Percentiles rank a stretch among this genome's conserved stretches.
Evolutionary conservation across 2,888 invertebrate genomes (phyloP).

Genomic region (Apotomis capreana): DNA sequence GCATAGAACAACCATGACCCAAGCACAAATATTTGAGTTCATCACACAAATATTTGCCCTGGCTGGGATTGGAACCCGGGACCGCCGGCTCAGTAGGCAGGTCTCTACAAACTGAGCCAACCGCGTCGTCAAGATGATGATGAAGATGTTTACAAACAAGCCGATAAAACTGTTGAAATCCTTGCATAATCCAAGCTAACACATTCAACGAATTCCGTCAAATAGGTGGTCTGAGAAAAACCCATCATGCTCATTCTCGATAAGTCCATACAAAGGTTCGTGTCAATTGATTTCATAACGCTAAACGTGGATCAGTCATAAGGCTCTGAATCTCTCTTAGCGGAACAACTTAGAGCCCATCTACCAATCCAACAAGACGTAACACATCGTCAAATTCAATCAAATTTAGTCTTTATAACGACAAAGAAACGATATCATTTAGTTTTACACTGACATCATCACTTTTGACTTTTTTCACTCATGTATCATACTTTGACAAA

Average conservation of each 20-base stretch:
- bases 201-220: not conserved
- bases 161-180: not conserved
- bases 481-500: constrained; percentile 51
- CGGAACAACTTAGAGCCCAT: constrained; percentile 57
- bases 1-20: too few species aligned
- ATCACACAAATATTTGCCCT: too few species aligned
- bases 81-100: too few species aligned
- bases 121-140: too few species aligned
- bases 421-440: constrained; percentile 43
- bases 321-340: constrained; percentile 79
- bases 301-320: constrained; percentile 74
- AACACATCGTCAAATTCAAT: constrained; percentile 44
- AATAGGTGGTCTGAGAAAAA: constrained; percentile 27
- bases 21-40: too few species aligned
- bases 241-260: constrained; percentile 46
- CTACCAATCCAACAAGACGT: constrained; percentile 49
- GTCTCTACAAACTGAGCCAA: too few species aligned
- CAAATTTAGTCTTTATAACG: constrained; percentile 48
- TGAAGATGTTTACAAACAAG: not conserved
- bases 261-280: constrained; percentile 61
- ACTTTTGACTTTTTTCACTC: constrained; percentile 65
- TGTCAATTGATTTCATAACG: constrained; percentile 79
- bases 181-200: not conserved
- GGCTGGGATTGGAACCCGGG: too few species aligned
- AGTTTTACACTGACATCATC: constrained; percentile 43